phyloP scores from a whole-genome alignment of 2,113 vertebrate species.

The Amphilophus citrinellus region DNA sequence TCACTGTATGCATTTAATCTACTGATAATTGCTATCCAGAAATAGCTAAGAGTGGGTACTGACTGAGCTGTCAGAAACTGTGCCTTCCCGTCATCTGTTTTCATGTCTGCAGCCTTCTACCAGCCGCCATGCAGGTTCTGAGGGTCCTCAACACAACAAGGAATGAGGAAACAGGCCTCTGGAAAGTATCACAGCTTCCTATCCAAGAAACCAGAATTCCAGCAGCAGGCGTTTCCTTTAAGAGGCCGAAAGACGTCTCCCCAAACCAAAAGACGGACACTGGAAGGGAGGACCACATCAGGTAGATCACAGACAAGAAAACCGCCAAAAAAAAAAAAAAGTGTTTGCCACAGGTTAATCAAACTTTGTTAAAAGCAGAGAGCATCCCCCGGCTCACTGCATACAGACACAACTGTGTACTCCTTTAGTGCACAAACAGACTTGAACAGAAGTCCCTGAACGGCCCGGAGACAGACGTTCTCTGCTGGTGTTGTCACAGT shows the following conservation, averaged over 20 bases:
- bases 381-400: background rate
- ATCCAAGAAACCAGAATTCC: conserved; percentile 17
- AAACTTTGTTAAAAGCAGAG: background rate
- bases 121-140: background rate
- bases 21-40: conserved; percentile 51
- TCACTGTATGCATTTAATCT: conserved; percentile 53
- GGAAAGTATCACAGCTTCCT: background rate
- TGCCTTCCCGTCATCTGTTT: conserved; percentile 15
- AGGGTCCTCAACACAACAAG: conserved; percentile 5
- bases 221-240: background rate
- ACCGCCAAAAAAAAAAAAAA: background rate
- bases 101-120: conserved; percentile 1
- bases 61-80: conserved; percentile 30
- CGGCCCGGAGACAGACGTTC: background rate
- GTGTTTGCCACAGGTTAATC: background rate
- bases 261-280: too few species aligned
- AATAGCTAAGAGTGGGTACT: conserved; percentile 55
- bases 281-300: background rate
- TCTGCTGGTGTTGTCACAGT: background rate
- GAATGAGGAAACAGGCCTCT: conserved; percentile 5
- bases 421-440: too few species aligned
- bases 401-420: background rate
- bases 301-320: background rate
- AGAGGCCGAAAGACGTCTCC: background rate
- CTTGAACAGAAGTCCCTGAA: background rate